Base-by-base conservation (phyloP, 1,140 invertebrate genomes). In the Drosophila leontia region DNA sequence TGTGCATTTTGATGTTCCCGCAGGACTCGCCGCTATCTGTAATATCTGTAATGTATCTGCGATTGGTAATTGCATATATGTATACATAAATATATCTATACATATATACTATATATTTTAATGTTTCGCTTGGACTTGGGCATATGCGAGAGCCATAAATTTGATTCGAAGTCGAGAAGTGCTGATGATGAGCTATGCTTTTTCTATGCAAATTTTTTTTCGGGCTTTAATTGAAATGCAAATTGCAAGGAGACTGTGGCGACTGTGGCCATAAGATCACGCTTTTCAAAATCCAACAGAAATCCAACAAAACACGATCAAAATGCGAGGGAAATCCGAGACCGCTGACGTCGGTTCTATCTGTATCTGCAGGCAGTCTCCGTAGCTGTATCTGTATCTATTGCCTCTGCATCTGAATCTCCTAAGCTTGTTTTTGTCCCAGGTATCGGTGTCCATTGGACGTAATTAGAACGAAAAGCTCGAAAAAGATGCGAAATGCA, bases 141-240 rank as follows among this genome's bases (percentile, higher is more conserved):
- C 85, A 90, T 90, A 88, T 88, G 85, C 74, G 64, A 63, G 44
- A 65, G 55, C 58, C 85, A 88, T 88, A 88, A 88, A 88, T 88
- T 80, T 63, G 65, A 62, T 79, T 85, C 82, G 82, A 85, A 78
- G 84, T 44, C 61, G 50, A 37, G 39, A 35, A 29, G 9, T 34
- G 56, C 68, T 83, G 87, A 91, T 91, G 88, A 91, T 91, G 87
- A 91, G 82, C 87, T 91, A 91, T 81, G 83, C 81, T 75, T 65
- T 91, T 91, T 91, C 71, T 87, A 91, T 91, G 86, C 87, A 91
- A 91, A 91, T 87, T 48, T 48, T 45, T 87, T 48, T 48, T 45
- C 19, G 56, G 12, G 23, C 47, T 72, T 82, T 80, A 88, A 87
- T 87, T 87, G 77, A 82, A 87, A 87, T 87, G 83, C 72, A 88